Conservation (phyloP, 2,888 invertebrate genomes). For the Orthonychiurus folsomi region DNA sequence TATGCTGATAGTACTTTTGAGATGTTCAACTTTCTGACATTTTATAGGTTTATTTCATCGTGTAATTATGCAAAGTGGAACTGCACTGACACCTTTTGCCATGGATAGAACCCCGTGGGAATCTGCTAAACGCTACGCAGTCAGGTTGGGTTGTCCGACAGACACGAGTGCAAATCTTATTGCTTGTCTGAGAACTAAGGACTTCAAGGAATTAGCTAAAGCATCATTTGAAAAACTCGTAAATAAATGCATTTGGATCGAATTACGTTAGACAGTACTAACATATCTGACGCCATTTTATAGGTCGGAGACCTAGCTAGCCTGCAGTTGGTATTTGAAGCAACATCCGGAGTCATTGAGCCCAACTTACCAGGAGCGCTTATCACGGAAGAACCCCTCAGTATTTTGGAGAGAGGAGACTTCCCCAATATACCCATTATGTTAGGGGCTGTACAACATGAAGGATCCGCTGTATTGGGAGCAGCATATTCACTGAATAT, state of each 20-base stretch:
- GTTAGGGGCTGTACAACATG: slow-evolving; percentile 26
- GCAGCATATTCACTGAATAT: slow-evolving; percentile 16
- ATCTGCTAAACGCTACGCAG: slow-evolving; percentile 13
- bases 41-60: slow-evolving; percentile 23
- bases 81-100: slow-evolving; percentile 28
- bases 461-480: slow-evolving; percentile 21
- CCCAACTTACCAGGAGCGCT: slow-evolving; percentile 27
- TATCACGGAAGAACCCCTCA: slow-evolving; percentile 21
- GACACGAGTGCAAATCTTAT: slow-evolving; percentile 13
- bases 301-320: slow-evolving; percentile 7
- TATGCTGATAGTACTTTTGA: no score
- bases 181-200: slow-evolving; percentile 13
- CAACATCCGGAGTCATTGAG: slow-evolving; percentile 23
- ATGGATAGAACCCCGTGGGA: slow-evolving; percentile 16
- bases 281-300: neutral
- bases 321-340: slow-evolving; percentile 16
- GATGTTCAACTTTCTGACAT: no score
- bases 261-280: neutral
- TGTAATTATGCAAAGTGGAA: slow-evolving; percentile 25
- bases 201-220: slow-evolving; percentile 14
- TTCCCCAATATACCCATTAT: slow-evolving; percentile 24
- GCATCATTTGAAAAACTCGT: neutral
- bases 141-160: slow-evolving; percentile 12
- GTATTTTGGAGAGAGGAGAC: slow-evolving; percentile 20
- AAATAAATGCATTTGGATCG: neutral